Conservation (phyloP, 2,888 invertebrate species). For the Acanthosepion pharaonis region DNA sequence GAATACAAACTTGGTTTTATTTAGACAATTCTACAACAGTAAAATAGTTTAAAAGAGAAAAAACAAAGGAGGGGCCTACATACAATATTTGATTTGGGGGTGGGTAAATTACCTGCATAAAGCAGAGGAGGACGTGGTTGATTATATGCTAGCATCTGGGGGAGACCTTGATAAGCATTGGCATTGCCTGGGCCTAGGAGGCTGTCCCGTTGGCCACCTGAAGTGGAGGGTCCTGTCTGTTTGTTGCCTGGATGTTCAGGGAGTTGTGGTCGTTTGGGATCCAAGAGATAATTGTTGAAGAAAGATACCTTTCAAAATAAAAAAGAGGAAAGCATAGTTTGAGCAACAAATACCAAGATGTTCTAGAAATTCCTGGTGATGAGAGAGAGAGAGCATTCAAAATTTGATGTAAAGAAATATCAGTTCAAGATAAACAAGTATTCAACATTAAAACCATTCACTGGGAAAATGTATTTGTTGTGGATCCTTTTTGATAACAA, state of each 20-base stretch:
- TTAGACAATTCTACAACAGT: no score
- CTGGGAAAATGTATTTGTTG: no score
- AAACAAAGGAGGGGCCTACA: no score
- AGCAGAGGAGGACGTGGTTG: conserved; percentile 60
- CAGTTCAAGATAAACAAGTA: no score
- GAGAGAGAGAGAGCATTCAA: no score
- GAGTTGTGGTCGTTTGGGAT: conserved; percentile 94
- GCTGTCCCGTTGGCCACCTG: conserved; percentile 52
- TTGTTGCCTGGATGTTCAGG: conserved; percentile 80
- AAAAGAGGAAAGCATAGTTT: neutral
- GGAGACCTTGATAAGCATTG: conserved; percentile 53
- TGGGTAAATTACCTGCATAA: conserved; percentile 55
- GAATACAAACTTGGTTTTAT: no score
- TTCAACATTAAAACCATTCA: no score
- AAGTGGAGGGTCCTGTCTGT: conserved; percentile 68
- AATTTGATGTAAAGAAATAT: neutral
- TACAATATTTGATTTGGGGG: no score
- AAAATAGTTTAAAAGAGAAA: no score
- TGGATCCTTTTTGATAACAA: no score
- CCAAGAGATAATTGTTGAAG: conserved; percentile 95
- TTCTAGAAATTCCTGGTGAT: no score
- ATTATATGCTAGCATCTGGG: conserved; percentile 62
- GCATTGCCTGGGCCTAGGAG: conserved; percentile 50
- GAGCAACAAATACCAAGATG: neutral
- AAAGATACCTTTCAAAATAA: conserved; percentile 82